Conservation (phyloP, 2,113 vertebrate species). For the Sorex araneus region DNA sequence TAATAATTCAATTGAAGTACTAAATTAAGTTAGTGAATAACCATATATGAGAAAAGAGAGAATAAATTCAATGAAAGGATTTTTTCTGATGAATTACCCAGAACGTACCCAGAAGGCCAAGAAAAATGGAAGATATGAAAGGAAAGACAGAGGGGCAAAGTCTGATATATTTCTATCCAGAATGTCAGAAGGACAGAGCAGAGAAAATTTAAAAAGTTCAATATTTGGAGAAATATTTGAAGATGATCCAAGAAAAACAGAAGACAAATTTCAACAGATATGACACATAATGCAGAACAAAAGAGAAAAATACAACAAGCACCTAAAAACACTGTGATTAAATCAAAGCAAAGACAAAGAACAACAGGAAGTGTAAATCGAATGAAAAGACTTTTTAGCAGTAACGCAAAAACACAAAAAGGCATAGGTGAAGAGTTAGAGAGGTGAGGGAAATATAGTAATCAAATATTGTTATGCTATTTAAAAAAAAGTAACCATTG, state of each 20-base stretch:
- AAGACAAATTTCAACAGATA: background rate
- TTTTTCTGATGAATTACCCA: background rate
- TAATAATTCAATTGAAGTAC: slow-evolving; percentile 7
- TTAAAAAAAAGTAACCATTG: slow-evolving; percentile 19
- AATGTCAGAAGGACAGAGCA: slow-evolving; percentile 29
- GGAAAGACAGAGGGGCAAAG: slow-evolving; percentile 1
- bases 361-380: background rate
- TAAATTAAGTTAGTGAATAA: background rate
- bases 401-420: slow-evolving; percentile 18
- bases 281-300: background rate
- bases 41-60: background rate
- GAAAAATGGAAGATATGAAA: background rate
- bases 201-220: background rate
- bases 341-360: slow-evolving; percentile 18
- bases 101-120: background rate
- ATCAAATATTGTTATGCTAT: background rate
- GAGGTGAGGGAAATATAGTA: background rate
- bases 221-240: slow-evolving; percentile 28
- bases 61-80: background rate
- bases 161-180: background rate
- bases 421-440: background rate
- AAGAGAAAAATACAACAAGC: background rate
- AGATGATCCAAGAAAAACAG: slow-evolving; percentile 23
- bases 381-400: slow-evolving; percentile 23
- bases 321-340: background rate